Conservation (phyloP, 2,113 vertebrate genomes). For the Neogobius melanostomus region DNA sequence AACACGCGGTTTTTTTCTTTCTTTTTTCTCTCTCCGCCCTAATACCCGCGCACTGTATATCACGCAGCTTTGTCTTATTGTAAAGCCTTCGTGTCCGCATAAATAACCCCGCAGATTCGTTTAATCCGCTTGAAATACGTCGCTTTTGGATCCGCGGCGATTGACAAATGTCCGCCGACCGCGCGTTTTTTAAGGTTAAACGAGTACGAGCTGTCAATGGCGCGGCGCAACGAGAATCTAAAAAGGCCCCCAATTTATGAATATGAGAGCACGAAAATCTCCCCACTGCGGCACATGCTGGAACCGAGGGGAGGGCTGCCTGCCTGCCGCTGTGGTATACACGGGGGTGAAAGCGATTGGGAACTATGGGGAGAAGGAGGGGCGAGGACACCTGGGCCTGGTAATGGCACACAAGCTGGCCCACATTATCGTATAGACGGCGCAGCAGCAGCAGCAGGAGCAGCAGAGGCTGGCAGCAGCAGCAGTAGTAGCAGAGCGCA, state of each 20-base stretch:
- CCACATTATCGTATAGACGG: constrained; percentile 62
- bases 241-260: constrained; percentile 53
- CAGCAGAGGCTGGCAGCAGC: too few species aligned
- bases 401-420: constrained; percentile 66
- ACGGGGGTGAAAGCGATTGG: not conserved
- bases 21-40: too few species aligned
- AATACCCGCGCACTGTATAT: not conserved
- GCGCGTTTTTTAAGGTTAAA: not conserved
- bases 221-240: constrained; percentile 23
- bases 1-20: too few species aligned
- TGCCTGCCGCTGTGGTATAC: not conserved
- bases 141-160: constrained; percentile 11
- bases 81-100: constrained; percentile 11
- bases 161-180: constrained; percentile 40
- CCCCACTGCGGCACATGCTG: constrained; percentile 8
- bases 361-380: constrained; percentile 7
- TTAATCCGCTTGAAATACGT: constrained; percentile 36
- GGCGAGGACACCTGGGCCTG: constrained; percentile 63
- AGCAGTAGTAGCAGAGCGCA: constrained; percentile 35
- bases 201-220: constrained; percentile 44
- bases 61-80: constrained; percentile 6
- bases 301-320: not conserved
- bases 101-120: constrained; percentile 25
- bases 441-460: too few species aligned
- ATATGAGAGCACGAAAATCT: constrained; percentile 35